Evolutionary conservation across 2,797 vertebrate genomes (phyloP).

Genomic region (Cossypha niveicapilla): DNA sequence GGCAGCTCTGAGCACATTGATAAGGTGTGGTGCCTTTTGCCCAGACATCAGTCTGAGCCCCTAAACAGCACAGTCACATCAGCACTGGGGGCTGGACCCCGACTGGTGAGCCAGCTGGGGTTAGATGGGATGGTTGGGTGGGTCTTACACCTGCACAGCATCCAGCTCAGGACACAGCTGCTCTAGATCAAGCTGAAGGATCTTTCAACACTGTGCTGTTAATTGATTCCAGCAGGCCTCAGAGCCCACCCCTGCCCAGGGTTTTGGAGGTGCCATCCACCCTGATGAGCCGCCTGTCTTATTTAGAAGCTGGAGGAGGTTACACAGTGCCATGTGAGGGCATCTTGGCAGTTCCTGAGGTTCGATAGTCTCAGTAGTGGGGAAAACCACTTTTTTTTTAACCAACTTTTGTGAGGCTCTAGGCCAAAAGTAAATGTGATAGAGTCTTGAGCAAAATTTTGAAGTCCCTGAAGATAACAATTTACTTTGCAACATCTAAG

Average conservation of each 20-base stretch:
- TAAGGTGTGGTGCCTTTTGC: accelerated
- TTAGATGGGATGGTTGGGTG: too few relatives aligned
- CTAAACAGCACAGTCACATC: not conserved
- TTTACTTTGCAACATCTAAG: not conserved
- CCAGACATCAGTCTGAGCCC: not conserved
- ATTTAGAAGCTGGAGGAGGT: not conserved
- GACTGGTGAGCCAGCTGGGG: not conserved
- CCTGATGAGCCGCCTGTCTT: not conserved
- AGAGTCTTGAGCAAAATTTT: not conserved
- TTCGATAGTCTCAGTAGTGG: not conserved
- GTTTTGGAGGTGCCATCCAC: not conserved
- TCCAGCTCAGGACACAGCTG: not conserved
- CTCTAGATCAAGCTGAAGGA: not conserved
- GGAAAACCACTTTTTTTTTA: not conserved
- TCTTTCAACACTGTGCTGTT: not conserved
- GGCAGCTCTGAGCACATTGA: not conserved
- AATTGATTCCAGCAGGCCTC: not conserved
- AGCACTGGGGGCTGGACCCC: not conserved
- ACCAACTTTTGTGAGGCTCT: not conserved
- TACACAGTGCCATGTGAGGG: not conserved
- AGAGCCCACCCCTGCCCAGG: accelerated
- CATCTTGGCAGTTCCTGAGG: not conserved
- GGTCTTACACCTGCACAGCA: not conserved
- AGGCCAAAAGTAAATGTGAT: not conserved
- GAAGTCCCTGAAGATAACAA: not conserved